Evolutionary conservation across 1,140 invertebrate species (phyloP).

Genomic region (Heliconius eleuchia): DNA sequence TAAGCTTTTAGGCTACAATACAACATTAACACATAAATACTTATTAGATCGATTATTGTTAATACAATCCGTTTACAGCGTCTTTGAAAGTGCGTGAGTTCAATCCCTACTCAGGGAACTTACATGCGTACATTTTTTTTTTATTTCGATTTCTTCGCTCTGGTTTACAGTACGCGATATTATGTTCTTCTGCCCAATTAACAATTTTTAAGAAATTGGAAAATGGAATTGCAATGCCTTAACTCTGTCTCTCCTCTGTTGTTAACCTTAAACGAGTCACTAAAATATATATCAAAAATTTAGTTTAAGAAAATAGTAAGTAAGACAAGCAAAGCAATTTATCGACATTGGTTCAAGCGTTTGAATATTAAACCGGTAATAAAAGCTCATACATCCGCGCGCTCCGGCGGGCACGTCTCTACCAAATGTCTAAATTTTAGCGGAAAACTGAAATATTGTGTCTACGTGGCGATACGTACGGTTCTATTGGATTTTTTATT

Average conservation of each 20-base stretch:
- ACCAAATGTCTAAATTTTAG: constrained; percentile 38
- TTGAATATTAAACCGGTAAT: constrained; percentile 37
- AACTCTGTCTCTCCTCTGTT: too few relatives aligned
- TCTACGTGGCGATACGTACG: constrained; percentile 22
- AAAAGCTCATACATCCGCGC: constrained; percentile 29
- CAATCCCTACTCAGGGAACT: too few relatives aligned
- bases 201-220: too few relatives aligned
- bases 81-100: background rate
- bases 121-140: too few relatives aligned
- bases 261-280: background rate
- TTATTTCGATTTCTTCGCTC: too few relatives aligned
- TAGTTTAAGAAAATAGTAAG: background rate
- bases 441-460: constrained; percentile 35
- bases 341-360: constrained; percentile 13
- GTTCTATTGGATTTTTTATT: constrained; percentile 37
- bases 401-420: constrained; percentile 25
- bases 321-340: constrained; percentile 12
- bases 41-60: background rate
- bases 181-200: too few relatives aligned
- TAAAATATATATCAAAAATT: background rate
- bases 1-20: background rate
- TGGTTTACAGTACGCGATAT: too few relatives aligned
- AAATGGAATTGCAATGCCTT: too few relatives aligned
- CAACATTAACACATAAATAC: background rate
- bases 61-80: too few relatives aligned